Evolutionary conservation across 1,140 invertebrate species (phyloP).

Genomic region (Drosophila nikananu): DNA sequence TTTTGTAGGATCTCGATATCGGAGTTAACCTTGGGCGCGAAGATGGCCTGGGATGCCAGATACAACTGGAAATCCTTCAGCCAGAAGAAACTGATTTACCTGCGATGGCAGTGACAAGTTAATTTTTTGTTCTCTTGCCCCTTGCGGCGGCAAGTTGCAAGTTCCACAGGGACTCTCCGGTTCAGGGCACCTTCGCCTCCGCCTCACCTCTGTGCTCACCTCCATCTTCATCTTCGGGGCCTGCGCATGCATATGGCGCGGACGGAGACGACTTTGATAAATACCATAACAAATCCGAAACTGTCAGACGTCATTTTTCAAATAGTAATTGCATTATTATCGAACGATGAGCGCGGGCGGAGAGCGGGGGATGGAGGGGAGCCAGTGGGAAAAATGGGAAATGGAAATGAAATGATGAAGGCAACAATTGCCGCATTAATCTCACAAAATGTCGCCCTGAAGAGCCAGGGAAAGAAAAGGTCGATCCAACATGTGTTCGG

Average conservation of each 20-base stretch:
- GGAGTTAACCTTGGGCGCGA: slow-evolving; percentile 55
- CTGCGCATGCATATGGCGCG: slow-evolving; percentile 44
- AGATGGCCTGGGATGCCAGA: slow-evolving; percentile 22
- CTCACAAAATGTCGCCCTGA: slow-evolving; percentile 53
- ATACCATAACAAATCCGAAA: slow-evolving; percentile 85
- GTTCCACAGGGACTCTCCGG: slow-evolving; percentile 16
- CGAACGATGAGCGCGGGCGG: slow-evolving; percentile 36
- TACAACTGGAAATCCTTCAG: slow-evolving; percentile 66
- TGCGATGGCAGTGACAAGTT: slow-evolving; percentile 81
- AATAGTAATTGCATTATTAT: slow-evolving; percentile 85
- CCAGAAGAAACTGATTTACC: slow-evolving; percentile 77
- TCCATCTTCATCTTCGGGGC: slow-evolving; percentile 27
- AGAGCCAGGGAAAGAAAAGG: slow-evolving; percentile 33
- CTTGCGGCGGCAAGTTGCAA: slow-evolving; percentile 37
- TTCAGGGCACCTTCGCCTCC: slow-evolving; percentile 15
- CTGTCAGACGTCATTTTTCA: slow-evolving; percentile 84
- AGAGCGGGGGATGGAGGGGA: background rate
- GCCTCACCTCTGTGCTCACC: slow-evolving; percentile 14
- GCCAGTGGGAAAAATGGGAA: slow-evolving; percentile 48
- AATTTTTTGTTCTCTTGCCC: slow-evolving; percentile 61
- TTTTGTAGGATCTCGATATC: slow-evolving; percentile 68
- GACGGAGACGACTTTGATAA: slow-evolving; percentile 76
- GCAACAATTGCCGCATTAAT: slow-evolving; percentile 84
- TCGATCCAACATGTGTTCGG: slow-evolving; percentile 68
- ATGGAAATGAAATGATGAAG: slow-evolving; percentile 74